phyloP scores from a whole-genome alignment of 2,113 vertebrate genomes.

The Telmatochromis bifrenatus region DNA sequence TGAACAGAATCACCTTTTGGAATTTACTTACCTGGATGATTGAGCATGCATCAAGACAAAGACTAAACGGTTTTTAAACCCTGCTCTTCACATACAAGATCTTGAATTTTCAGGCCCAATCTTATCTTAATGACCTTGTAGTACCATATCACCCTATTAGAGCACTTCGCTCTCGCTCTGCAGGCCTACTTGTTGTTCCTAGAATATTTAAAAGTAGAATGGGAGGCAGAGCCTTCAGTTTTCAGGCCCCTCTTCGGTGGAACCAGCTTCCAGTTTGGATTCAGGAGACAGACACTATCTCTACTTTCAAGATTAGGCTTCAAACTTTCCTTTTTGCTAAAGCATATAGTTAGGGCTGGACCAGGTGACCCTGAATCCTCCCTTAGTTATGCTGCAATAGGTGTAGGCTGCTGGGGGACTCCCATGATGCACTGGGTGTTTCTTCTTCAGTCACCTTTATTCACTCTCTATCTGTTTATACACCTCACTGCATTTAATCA shows the following conservation, averaged over 20 bases:
- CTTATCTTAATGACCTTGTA: not conserved
- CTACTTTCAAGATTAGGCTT: fast-evolving
- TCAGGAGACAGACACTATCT: not conserved
- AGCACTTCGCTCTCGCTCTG: fast-evolving
- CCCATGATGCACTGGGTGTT: not conserved
- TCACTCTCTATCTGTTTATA: not conserved
- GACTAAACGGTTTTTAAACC: fast-evolving
- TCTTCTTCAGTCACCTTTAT: not conserved
- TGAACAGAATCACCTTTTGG: not conserved
- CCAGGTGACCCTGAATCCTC: not conserved
- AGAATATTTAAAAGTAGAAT: not conserved
- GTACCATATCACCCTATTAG: not conserved
- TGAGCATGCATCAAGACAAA: not conserved
- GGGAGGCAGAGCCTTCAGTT: not conserved
- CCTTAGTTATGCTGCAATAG: not conserved
- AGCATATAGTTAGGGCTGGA: not conserved
- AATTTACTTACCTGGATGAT: not conserved
- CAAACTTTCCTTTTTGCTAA: not conserved
- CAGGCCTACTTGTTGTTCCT: not conserved
- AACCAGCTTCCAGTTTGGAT: not conserved
- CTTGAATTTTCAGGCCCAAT: fast-evolving
- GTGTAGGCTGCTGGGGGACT: fast-evolving
- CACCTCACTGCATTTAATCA: not conserved
- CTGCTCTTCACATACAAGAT: fast-evolving
- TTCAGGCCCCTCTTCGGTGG: not conserved